A percentile compares a stretch with the other conserved stretches of the same genome.
Conservation (phyloP, 2,888 invertebrate genomes). For the Diachrysia chrysitis region DNA sequence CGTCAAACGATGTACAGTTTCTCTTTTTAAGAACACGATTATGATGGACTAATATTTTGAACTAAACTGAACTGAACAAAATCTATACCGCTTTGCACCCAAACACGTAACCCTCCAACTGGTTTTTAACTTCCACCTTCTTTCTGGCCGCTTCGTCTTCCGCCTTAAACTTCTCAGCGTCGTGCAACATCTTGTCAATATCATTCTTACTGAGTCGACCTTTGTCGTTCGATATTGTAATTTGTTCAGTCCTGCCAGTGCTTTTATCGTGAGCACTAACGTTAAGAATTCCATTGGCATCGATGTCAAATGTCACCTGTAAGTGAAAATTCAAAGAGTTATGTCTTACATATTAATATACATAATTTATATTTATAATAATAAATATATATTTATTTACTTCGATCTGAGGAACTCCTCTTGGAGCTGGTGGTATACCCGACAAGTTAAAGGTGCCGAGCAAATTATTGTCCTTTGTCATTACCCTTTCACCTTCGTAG, state of each 20-base stretch:
- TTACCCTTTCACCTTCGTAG: slow-evolving; percentile 95
- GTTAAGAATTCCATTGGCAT: slow-evolving; percentile 96
- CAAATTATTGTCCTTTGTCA: slow-evolving; percentile 97
- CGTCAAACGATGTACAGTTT: too few relatives aligned
- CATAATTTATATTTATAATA: background rate
- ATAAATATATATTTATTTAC: slow-evolving; percentile 65
- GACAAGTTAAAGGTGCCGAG: slow-evolving; percentile 94
- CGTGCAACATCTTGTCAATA: slow-evolving; percentile 95
- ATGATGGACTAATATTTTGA: background rate
- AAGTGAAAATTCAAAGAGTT: slow-evolving; percentile 9
- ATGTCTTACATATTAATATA: too few relatives aligned
- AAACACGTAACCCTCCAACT: slow-evolving; percentile 93
- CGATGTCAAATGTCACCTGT: slow-evolving; percentile 95
- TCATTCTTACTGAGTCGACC: slow-evolving; percentile 95
- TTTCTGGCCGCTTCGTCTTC: slow-evolving; percentile 93
- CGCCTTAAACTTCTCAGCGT: slow-evolving; percentile 93
- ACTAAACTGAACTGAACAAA: background rate
- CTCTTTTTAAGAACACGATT: too few relatives aligned
- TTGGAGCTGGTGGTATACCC: slow-evolving; percentile 95
- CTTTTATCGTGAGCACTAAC: slow-evolving; percentile 94
- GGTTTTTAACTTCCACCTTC: slow-evolving; percentile 92
- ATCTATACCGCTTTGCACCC: slow-evolving; percentile 81
- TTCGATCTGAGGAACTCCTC: slow-evolving; percentile 93
- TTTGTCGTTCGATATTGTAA: slow-evolving; percentile 96
- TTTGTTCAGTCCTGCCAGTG: slow-evolving; percentile 94